Evolutionary conservation across 2,797 vertebrate genomes (phyloP), one percentile per base, ranked within the genome.

Genomic region (Salarias fasciatus): DNA sequence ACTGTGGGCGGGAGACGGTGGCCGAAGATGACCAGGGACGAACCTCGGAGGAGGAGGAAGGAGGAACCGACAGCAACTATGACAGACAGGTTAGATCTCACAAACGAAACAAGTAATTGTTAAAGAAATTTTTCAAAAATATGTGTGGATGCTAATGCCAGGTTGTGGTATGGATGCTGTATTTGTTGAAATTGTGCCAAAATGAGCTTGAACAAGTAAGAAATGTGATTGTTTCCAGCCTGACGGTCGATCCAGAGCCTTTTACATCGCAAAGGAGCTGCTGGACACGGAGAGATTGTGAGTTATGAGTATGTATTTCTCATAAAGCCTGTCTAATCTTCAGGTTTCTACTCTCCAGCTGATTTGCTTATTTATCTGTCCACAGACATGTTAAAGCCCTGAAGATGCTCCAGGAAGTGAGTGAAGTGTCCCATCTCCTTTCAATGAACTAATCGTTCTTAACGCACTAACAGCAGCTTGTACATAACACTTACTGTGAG

Each of bases 231-330:
- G 36, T 66, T 86, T 86, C 43, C 92, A 99, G 97, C 89, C 90
- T 66, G 94, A 96, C 14, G 96, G 94, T 63, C 94, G 93, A 64
- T 95, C 94, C 76, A 93, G 95, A 88, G 94, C 96, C 48, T 94
- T 94, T 60, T 92, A 94, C 80, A 91, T 96, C 9, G 96, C 94
- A 5, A 95, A 96, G 86, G 95, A 97, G 15, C 91, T 99, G 84
- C 80, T 95, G 87, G 93, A 96, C 70, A 95, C 96, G 1, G 97
- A 99, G 85, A 94, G 93, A 94, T 52, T 51, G 97, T 99, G 85
- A 97, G 96, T 95, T 35, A 44, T 31, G 36, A 18, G 30, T 40
- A 29, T 46, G 0, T 48, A 28, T 44, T 48, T 8, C 12, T 36
- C 47, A n/a, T 41, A 29, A 53, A 63, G 38, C 15, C 64, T 53